Conservation (phyloP, 2,113 vertebrate genomes). For the Choloepus hoffmanni region DNA sequence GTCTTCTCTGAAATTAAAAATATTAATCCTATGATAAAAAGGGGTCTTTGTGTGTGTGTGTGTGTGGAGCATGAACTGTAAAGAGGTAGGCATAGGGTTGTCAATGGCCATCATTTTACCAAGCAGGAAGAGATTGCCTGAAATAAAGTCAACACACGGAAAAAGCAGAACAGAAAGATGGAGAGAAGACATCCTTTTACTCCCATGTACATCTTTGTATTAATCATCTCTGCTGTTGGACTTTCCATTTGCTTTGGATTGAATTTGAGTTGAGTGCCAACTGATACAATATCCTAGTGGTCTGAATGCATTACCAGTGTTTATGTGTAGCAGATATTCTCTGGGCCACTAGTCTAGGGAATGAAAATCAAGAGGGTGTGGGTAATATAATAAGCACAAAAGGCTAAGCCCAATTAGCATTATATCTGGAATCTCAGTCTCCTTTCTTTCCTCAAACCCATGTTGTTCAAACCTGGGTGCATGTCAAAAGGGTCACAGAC, state of each 20-base stretch:
- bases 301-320: neutral
- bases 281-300: neutral
- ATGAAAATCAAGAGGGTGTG: neutral
- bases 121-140: no score
- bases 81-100: no score
- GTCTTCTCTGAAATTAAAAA: no score
- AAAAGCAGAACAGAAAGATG: no score
- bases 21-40: no score
- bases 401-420: neutral
- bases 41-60: no score
- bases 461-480: neutral
- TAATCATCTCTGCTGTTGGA: no score
- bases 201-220: no score
- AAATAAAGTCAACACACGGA: no score
- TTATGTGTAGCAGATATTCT: neutral
- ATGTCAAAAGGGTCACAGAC: neutral
- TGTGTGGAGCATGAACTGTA: no score
- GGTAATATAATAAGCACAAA: neutral
- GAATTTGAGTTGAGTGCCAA: neutral
- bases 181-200: no score
- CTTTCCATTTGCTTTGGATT: neutral
- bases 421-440: neutral
- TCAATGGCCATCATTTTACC: no score
- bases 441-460: neutral
- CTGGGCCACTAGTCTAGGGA: neutral